phyloP scores from a whole-genome alignment of 2,113 vertebrate genomes.

The Microcebus ravelobensis region DNA sequence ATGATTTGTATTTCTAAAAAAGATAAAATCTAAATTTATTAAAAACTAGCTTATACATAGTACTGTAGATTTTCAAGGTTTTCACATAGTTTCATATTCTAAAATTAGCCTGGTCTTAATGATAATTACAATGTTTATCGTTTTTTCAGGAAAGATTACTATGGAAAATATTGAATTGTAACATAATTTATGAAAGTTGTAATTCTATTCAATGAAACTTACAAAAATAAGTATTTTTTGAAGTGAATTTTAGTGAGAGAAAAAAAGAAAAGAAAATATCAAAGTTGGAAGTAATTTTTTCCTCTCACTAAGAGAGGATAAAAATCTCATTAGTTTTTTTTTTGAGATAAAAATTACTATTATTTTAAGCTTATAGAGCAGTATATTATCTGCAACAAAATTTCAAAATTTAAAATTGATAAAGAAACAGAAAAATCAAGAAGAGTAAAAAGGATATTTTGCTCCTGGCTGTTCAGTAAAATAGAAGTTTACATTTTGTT shows the following conservation, averaged over 20 bases:
- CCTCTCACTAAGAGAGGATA: neutral
- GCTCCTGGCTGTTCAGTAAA: neutral
- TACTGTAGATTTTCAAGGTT: neutral
- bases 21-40: neutral
- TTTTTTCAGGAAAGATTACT: neutral
- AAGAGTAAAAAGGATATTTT: neutral
- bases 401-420: neutral
- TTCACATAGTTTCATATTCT: neutral
- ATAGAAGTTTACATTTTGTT: neutral
- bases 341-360: neutral
- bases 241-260: neutral
- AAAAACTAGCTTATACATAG: neutral
- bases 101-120: neutral
- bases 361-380: neutral
- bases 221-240: slow-evolving; percentile 9
- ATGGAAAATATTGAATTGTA: neutral
- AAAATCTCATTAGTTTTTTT: neutral
- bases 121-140: neutral
- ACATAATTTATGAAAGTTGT: neutral
- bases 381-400: neutral
- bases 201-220: neutral
- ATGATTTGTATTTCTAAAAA: neutral
- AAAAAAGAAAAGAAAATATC: neutral
- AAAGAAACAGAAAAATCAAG: neutral
- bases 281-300: neutral